Evolutionary conservation across 2,888 invertebrate species (phyloP).

Genomic region (Podabrus alpinus): DNA sequence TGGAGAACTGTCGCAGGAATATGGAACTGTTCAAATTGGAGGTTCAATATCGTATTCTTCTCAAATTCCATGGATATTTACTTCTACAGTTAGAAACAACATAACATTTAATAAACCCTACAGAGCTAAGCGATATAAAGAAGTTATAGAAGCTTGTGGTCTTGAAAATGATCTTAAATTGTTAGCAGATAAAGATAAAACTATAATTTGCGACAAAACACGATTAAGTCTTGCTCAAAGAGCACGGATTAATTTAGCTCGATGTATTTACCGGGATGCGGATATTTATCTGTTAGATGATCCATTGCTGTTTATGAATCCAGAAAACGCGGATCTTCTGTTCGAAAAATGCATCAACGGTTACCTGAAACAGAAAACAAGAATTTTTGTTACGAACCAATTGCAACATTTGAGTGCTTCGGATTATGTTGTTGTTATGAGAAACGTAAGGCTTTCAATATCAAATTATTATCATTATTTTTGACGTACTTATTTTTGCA

Average conservation of each 20-base stretch:
- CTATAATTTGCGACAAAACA: slow-evolving; percentile 68
- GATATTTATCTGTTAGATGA: slow-evolving; percentile 80
- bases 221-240: slow-evolving; percentile 81
- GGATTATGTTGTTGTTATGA: slow-evolving; percentile 60
- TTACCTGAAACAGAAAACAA: slow-evolving; percentile 61
- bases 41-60: slow-evolving; percentile 66
- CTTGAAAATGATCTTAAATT: slow-evolving; percentile 67
- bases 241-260: slow-evolving; percentile 76
- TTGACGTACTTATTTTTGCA: background rate
- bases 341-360: slow-evolving; percentile 73
- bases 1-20: slow-evolving; percentile 61
- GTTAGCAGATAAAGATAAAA: slow-evolving; percentile 60
- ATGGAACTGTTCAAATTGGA: slow-evolving; percentile 58
- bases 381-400: slow-evolving; percentile 74
- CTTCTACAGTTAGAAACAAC: slow-evolving; percentile 66
- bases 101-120: slow-evolving; percentile 67
- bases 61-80: slow-evolving; percentile 71
- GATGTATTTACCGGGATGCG: slow-evolving; percentile 77
- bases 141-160: slow-evolving; percentile 64
- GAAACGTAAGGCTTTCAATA: slow-evolving; percentile 44
- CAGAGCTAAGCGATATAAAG: slow-evolving; percentile 54
- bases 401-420: slow-evolving; percentile 65
- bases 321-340: slow-evolving; percentile 73
- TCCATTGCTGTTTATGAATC: slow-evolving; percentile 79
- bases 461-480: background rate